Conservation (phyloP, 2,888 invertebrate genomes). For the Aricia artaxerxes region DNA sequence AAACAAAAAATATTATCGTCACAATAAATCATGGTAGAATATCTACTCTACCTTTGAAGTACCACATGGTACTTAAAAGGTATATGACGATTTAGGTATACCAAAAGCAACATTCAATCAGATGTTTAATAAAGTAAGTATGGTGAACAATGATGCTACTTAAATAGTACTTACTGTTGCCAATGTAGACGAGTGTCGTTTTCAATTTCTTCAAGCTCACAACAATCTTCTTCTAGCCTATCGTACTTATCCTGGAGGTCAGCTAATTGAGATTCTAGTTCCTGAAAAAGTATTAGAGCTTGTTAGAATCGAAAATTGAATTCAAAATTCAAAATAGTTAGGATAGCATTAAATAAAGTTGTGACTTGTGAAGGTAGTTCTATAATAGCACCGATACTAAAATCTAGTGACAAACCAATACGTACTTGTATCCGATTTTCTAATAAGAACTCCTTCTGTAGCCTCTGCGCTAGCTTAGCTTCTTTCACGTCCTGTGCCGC, state of each 20-base stretch:
- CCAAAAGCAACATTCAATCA: no score
- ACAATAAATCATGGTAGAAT: no score
- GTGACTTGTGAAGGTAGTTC: not conserved
- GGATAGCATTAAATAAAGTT: no score
- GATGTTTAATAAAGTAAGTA: no score
- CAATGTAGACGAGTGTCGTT: constrained; percentile 85
- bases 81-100: no score
- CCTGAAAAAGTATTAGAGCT: constrained; percentile 49
- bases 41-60: no score
- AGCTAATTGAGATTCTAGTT: constrained; percentile 77
- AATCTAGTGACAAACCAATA: constrained; percentile 12
- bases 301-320: no score
- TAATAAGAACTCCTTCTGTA: constrained; percentile 81
- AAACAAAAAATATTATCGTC: no score
- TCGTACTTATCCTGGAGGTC: constrained; percentile 83
- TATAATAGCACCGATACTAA: not conserved
- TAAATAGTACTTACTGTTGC: constrained; percentile 73
- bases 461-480: constrained; percentile 81
- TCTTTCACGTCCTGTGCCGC: constrained; percentile 83
- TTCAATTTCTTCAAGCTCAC: constrained; percentile 88
- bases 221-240: constrained; percentile 85
- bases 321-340: no score
- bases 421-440: constrained; percentile 74
- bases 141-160: not conserved
- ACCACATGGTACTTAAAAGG: no score